A percentile compares a stretch with the other conserved stretches of the same genome.
Conservation (phyloP, 2,113 vertebrate species). For the Lampris incognitus region DNA sequence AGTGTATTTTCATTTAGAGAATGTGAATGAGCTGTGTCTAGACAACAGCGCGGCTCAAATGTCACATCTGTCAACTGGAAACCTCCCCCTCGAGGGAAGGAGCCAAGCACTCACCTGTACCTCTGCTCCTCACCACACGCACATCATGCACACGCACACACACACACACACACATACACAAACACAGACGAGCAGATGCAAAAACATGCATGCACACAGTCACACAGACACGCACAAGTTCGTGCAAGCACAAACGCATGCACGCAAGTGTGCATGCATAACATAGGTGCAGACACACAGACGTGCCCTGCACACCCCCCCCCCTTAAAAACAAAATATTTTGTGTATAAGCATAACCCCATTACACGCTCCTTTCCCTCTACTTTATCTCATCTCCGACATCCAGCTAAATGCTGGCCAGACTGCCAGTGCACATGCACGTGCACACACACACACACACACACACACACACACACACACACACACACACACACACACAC, state of each 20-base stretch:
- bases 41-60: conserved; percentile 65
- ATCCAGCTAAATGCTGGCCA: too few species aligned
- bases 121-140: conserved; percentile 28
- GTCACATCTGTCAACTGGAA: conserved; percentile 72
- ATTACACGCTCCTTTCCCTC: too few species aligned
- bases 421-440: too few species aligned
- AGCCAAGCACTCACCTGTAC: conserved; percentile 35
- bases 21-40: conserved; percentile 67
- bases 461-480: too few species aligned
- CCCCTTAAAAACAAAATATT: too few species aligned
- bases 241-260: conserved; percentile 16
- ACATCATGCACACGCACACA: neutral
- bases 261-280: too few species aligned
- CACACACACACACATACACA: neutral
- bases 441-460: too few species aligned
- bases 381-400: too few species aligned
- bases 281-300: too few species aligned
- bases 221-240: neutral
- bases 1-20: conserved; percentile 57
- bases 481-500: too few species aligned
- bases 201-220: neutral
- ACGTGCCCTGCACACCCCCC: too few species aligned
- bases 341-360: too few species aligned
- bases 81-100: conserved; percentile 57
- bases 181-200: neutral